Conservation (phyloP, 2,113 vertebrate species). For the Scophthalmus maximus region DNA sequence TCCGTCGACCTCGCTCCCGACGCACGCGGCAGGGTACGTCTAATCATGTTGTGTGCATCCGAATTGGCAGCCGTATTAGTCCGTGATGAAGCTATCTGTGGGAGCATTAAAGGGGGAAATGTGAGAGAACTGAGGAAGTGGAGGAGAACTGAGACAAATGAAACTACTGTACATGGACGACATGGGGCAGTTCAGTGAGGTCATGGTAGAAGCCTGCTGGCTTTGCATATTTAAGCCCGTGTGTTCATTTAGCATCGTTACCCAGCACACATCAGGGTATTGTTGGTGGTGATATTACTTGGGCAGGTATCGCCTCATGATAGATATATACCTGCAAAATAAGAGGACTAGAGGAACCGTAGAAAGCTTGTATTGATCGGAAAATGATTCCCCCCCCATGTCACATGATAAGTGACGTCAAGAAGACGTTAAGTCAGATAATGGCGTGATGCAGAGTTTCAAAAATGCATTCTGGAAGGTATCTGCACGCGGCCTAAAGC, state of each 20-base stretch:
- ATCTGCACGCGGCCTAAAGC: too few relatives aligned
- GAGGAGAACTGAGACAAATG: conserved; percentile 17
- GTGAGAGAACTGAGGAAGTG: conserved; percentile 2
- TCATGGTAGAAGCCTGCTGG: neutral
- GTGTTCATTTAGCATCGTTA: neutral
- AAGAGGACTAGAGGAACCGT: too few relatives aligned
- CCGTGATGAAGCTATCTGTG: conserved; percentile 4
- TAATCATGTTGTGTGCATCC: conserved; percentile 33
- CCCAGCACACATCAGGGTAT: neutral
- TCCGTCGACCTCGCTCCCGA: neutral
- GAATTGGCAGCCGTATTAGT: neutral
- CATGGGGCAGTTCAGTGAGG: neutral
- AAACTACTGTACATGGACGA: conserved; percentile 10
- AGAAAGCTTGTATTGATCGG: too few relatives aligned
- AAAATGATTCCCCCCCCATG: too few relatives aligned
- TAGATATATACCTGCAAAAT: too few relatives aligned
- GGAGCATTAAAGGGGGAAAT: neutral
- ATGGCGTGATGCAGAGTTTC: too few relatives aligned
- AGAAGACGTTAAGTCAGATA: too few relatives aligned
- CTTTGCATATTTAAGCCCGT: neutral
- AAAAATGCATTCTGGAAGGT: too few relatives aligned
- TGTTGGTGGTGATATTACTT: too few relatives aligned
- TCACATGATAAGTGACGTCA: too few relatives aligned
- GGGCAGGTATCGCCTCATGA: too few relatives aligned
- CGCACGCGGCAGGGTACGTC: neutral